Evolutionary conservation across 2,888 invertebrate species (phyloP), one percentile per base, ranked within the genome.

Genomic region (Drosophila diplacantha): DNA sequence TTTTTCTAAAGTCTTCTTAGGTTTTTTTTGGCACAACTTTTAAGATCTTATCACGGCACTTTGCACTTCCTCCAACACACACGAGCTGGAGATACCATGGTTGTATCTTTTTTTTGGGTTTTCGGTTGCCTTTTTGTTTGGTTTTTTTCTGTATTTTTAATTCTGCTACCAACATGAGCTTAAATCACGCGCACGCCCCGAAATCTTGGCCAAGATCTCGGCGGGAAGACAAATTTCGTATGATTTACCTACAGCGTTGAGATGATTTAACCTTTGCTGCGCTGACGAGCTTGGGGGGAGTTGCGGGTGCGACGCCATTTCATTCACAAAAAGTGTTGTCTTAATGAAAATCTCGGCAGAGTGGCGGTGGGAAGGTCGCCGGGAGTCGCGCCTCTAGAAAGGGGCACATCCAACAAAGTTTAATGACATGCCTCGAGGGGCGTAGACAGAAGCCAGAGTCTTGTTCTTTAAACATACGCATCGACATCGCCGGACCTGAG

Each of bases 231-330:
- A 82, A 80, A 82, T 82, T 74, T 75, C 69, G 69, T 71, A 82
- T 82, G 83, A 80, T 80, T 80, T 80, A 80, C 80, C 80, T 80
- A 82, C 83, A 74, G 78, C 83, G 73, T 44, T 58, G 78, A 32
- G 55, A 49, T 41, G 46, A 51, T 38, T 39, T 57, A 51, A 29
- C 37, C 24, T 56, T 47, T 56, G 22, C 43, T 31, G 49, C 31
- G 29, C 39, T 37, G 20, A 32, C n/a, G 37, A 44, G 51, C 16
- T 46, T 39, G 24, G 57, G 56, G 57, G 44, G 32, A 24, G 57
- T 38, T 59, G 58, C 58, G 65, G 54, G 50, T 50, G 59, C 58
- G 41, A 69, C 71, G 73, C 64, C 65, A 71, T 71, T 79, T 79
- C 78, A 79, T 79, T 79, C 78, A 79, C 72, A 67, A 81, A 71